These are phyloP conservation scores for Orgyia antiqua DNA, from an alignment of 2,888 invertebrate species.

Conservation along the genomic window DNA sequence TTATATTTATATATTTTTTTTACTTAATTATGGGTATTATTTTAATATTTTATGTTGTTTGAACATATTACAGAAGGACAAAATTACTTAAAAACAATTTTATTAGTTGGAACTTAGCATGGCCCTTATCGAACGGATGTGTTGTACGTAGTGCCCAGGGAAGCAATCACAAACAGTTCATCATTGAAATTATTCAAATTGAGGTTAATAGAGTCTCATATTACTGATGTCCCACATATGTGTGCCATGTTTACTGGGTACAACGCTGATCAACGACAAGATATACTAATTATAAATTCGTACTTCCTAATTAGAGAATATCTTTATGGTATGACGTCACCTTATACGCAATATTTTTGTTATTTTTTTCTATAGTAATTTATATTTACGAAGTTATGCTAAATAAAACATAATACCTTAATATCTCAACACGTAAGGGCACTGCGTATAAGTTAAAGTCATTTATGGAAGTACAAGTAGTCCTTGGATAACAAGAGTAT, in stretches of 20 bases:
- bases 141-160: constrained; percentile 50
- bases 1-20: constrained; percentile 19
- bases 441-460: too few species aligned
- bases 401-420: too few species aligned
- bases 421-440: neutral
- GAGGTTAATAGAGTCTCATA: constrained; percentile 72
- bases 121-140: constrained; percentile 66
- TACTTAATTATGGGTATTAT: constrained; percentile 12
- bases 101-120: constrained; percentile 43
- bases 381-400: constrained; percentile 1
- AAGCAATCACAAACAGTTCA: constrained; percentile 64
- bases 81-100: constrained; percentile 26
- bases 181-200: constrained; percentile 69
- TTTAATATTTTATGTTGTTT: neutral
- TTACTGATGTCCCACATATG: constrained; percentile 72
- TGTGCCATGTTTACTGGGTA: constrained; percentile 65
- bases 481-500: constrained; percentile 33
- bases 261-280: constrained; percentile 60
- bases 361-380: constrained; percentile 10
- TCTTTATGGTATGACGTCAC: constrained; percentile 34
- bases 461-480: constrained; percentile 25
- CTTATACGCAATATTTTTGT: constrained; percentile 31
- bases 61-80: constrained; percentile 14
- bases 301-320: constrained; percentile 46
- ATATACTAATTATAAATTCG: constrained; percentile 47